Evolutionary conservation across 2,888 invertebrate species (phyloP).

Genomic region (Drosophila paranaensis): DNA sequence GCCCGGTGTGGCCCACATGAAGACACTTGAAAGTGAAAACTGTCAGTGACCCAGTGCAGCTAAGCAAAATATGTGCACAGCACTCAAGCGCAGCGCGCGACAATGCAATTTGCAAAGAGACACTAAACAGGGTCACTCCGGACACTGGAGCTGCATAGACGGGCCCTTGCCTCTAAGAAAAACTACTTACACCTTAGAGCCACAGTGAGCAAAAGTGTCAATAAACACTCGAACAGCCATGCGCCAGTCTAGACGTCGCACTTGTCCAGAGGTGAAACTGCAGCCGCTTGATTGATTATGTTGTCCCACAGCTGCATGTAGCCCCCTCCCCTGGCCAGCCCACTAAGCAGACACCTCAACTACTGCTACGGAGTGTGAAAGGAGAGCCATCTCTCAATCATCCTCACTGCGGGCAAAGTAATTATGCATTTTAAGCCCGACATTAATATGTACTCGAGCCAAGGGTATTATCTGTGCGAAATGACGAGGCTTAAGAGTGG

Average conservation of each 20-base stretch:
- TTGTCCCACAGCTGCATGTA: constrained; percentile 5
- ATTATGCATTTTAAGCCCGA: neutral
- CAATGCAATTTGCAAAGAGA: constrained; percentile 61
- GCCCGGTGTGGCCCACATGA: constrained; percentile 37
- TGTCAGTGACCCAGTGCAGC: constrained; percentile 44
- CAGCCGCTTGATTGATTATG: constrained; percentile 50
- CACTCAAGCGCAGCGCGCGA: constrained; percentile 25
- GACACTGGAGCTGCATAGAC: neutral
- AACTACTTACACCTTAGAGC: constrained; percentile 27
- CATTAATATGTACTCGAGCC: neutral
- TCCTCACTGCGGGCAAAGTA: neutral
- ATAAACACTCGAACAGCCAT: constrained; percentile 40
- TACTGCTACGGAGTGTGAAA: neutral
- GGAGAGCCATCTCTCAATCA: constrained; percentile 10
- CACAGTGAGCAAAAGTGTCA: constrained; percentile 62
- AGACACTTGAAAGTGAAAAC: constrained; percentile 71
- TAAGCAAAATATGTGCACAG: constrained; percentile 42
- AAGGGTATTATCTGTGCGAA: neutral
- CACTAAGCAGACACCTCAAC: neutral
- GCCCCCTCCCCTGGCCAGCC: neutral
- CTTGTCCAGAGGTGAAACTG: constrained; percentile 54
- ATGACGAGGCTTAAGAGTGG: neutral
- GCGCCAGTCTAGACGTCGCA: constrained; percentile 41
- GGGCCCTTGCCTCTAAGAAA: constrained; percentile 23
- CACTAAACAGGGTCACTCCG: constrained; percentile 18